Evolutionary conservation across 2,113 vertebrate genomes (phyloP).

Genomic region (Crotalus tigris): DNA sequence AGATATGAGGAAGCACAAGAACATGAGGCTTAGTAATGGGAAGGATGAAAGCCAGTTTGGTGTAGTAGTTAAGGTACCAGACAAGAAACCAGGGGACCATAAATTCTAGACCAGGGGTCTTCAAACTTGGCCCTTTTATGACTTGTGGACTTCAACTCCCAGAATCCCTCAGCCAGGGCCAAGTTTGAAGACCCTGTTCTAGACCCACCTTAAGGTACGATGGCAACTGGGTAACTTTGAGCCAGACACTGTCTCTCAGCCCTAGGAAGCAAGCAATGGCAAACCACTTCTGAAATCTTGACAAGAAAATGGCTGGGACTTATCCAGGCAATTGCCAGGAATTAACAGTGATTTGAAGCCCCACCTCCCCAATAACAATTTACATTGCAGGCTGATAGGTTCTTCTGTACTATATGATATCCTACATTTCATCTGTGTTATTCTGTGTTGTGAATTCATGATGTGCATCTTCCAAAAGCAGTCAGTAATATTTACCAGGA

Average conservation of each 20-base stretch:
- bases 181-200: too few relatives aligned
- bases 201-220: background rate
- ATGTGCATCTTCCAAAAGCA: background rate
- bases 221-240: background rate
- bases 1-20: background rate
- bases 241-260: background rate
- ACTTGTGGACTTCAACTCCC: too few relatives aligned
- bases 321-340: background rate
- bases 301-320: background rate
- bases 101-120: background rate
- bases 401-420: background rate
- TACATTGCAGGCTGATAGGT: background rate
- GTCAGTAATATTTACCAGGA: background rate
- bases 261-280: background rate
- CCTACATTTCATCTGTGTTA: background rate
- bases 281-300: background rate
- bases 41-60: background rate
- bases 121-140: too few relatives aligned
- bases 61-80: background rate
- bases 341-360: background rate
- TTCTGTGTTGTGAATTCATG: background rate
- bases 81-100: background rate
- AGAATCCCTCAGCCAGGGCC: too few relatives aligned
- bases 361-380: background rate
- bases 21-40: background rate